Percentiles rank a stretch among this genome's conserved stretches.
Conservation (phyloP, 2,113 vertebrate genomes). For the Hyaena hyaena region DNA sequence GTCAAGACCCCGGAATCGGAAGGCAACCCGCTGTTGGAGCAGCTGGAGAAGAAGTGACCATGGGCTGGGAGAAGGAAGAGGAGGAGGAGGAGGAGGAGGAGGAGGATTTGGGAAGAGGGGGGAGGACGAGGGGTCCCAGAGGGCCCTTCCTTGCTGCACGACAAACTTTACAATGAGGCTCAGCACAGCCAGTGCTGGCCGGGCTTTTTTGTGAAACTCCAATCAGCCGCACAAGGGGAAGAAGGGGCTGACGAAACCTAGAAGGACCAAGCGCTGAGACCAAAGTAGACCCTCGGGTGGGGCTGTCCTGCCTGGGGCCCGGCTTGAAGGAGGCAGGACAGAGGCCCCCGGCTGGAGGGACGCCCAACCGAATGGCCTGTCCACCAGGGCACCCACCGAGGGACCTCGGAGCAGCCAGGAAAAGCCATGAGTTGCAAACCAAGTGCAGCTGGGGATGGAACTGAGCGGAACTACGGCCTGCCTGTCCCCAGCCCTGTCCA, state of each 20-base stretch:
- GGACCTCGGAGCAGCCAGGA: slow-evolving; percentile 63
- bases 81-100: slow-evolving; percentile 39
- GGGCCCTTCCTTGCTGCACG: slow-evolving; percentile 79
- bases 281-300: slow-evolving; percentile 64
- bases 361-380: slow-evolving; percentile 21
- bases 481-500: background rate
- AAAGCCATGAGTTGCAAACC: slow-evolving; percentile 64
- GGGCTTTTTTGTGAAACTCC: slow-evolving; percentile 77
- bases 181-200: slow-evolving; percentile 71
- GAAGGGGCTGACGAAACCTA: slow-evolving; percentile 53
- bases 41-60: slow-evolving; percentile 92
- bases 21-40: slow-evolving; percentile 92
- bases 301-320: slow-evolving; percentile 58
- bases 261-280: slow-evolving; percentile 75
- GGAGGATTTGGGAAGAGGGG: slow-evolving; percentile 51
- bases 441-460: background rate
- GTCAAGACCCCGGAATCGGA: slow-evolving; percentile 94
- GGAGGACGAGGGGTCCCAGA: slow-evolving; percentile 79
- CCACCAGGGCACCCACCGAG: background rate
- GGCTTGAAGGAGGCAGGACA: slow-evolving; percentile 47
- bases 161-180: slow-evolving; percentile 80
- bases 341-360: slow-evolving; percentile 45
- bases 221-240: slow-evolving; percentile 73
- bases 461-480: background rate
- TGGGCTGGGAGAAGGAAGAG: slow-evolving; percentile 78